These are phyloP conservation scores for Argyrosomus japonicus DNA, from an alignment of 2,113 vertebrate species.

Conservation along the genomic window DNA sequence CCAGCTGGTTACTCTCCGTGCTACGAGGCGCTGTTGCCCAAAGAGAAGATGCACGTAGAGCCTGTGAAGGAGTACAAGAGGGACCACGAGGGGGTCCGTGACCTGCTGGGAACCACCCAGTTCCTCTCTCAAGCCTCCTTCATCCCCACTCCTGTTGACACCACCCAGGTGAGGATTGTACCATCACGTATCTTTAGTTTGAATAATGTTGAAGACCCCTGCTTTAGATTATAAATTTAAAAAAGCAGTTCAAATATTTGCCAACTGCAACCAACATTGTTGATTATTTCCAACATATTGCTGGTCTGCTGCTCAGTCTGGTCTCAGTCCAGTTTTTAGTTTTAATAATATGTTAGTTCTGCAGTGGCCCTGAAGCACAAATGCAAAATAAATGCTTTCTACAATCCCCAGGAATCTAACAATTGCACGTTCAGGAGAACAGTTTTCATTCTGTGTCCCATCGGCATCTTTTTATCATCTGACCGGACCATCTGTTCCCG, in stretches of 20 bases:
- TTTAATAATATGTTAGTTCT: too few relatives aligned
- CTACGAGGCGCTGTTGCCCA: constrained; percentile 95
- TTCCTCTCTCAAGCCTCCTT: constrained; percentile 96
- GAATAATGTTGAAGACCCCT: too few relatives aligned
- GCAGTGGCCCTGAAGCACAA: neutral
- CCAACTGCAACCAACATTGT: neutral
- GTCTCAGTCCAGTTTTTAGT: too few relatives aligned
- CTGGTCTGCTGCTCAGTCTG: neutral
- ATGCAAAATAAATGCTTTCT: constrained; percentile 12
- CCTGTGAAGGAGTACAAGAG: constrained; percentile 98
- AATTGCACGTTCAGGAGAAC: constrained; percentile 10
- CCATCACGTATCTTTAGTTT: neutral
- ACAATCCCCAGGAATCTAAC: constrained; percentile 16
- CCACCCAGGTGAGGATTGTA: constrained; percentile 88
- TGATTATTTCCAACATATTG: neutral
- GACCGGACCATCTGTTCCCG: constrained; percentile 47
- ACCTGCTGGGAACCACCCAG: constrained; percentile 93
- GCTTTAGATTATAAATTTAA: neutral
- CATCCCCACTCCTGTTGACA: constrained; percentile 95
- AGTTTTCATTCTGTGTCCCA: constrained; percentile 20
- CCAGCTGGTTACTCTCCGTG: constrained; percentile 96
- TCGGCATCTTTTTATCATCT: constrained; percentile 17
- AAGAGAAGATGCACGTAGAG: constrained; percentile 96
- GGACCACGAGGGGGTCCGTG: constrained; percentile 90
- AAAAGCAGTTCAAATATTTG: neutral